phyloP scores from a whole-genome alignment of 1,140 invertebrate genomes.

The Macrocentrus cingulum region DNA sequence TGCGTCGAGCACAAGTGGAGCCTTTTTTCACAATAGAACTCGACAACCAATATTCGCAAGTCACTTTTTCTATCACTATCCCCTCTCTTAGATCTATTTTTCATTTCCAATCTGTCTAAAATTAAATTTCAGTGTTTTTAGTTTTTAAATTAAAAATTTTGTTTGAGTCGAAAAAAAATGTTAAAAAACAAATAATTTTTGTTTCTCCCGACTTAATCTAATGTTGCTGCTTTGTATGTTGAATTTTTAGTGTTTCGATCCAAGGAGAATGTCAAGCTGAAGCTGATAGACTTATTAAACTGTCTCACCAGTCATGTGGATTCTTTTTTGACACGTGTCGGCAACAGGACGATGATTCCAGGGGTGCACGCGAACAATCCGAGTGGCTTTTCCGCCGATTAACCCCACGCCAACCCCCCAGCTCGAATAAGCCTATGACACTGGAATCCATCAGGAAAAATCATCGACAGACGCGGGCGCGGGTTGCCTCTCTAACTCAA shows the following conservation, averaged over 20 bases:
- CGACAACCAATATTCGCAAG: not conserved
- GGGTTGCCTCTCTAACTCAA: not conserved
- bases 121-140: too few relatives aligned
- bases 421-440: constrained; percentile 9
- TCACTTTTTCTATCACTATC: constrained; percentile 1
- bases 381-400: constrained; percentile 12
- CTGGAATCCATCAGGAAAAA: constrained; percentile 22
- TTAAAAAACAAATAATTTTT: too few relatives aligned
- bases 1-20: not conserved
- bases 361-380: not conserved
- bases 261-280: too few relatives aligned
- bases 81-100: too few relatives aligned
- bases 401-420: not conserved
- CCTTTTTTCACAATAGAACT: too few relatives aligned
- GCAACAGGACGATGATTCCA: constrained; percentile 17
- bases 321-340: constrained; percentile 36
- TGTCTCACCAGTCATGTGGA: constrained; percentile 24
- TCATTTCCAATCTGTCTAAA: too few relatives aligned
- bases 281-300: constrained; percentile 28
- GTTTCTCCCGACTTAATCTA: too few relatives aligned
- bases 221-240: too few relatives aligned
- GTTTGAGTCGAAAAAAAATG: too few relatives aligned
- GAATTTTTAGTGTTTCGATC: too few relatives aligned
- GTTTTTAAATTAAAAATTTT: too few relatives aligned
- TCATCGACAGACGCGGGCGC: constrained; percentile 18